Conservation (phyloP, 2,888 invertebrate genomes). For the Tanytarsus gracilentus region DNA sequence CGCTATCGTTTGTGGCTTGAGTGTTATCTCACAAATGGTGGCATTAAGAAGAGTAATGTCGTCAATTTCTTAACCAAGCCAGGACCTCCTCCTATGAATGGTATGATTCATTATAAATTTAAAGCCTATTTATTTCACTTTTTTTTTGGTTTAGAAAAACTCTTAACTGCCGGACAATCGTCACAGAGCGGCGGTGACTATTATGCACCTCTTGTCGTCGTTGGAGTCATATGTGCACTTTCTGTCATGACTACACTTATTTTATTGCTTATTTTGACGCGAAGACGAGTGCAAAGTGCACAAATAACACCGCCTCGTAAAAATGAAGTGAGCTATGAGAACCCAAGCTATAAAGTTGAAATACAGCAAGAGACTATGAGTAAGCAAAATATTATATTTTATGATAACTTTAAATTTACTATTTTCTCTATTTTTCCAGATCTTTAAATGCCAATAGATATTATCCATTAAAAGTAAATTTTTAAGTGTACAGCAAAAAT, state of each 20-base stretch:
- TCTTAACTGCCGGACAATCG: constrained; percentile 42
- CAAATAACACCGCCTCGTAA: constrained; percentile 73
- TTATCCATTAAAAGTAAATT: neutral
- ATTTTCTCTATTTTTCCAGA: neutral
- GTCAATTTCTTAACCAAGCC: constrained; percentile 80
- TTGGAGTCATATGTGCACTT: constrained; percentile 77
- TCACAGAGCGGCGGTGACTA: constrained; percentile 59
- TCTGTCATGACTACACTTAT: constrained; percentile 74
- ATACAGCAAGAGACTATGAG: constrained; percentile 89
- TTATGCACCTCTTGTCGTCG: constrained; percentile 79
- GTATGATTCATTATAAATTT: constrained; percentile 33
- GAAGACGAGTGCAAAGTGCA: constrained; percentile 60
- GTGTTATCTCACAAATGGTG: constrained; percentile 80
- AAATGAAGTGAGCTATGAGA: constrained; percentile 82
- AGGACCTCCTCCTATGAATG: constrained; percentile 47
- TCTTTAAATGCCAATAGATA: neutral
- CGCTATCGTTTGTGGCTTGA: constrained; percentile 82
- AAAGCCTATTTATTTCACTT: constrained; percentile 3
- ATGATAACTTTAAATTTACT: neutral
- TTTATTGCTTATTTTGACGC: constrained; percentile 67
- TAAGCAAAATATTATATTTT: constrained; percentile 44
- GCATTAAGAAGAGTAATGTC: constrained; percentile 81
- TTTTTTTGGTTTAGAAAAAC: constrained; percentile 43
- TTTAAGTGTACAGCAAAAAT: neutral
- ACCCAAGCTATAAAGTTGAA: constrained; percentile 89